phyloP scores from a whole-genome alignment of 2,113 vertebrate species.

The Oncorhynchus clarkii region DNA sequence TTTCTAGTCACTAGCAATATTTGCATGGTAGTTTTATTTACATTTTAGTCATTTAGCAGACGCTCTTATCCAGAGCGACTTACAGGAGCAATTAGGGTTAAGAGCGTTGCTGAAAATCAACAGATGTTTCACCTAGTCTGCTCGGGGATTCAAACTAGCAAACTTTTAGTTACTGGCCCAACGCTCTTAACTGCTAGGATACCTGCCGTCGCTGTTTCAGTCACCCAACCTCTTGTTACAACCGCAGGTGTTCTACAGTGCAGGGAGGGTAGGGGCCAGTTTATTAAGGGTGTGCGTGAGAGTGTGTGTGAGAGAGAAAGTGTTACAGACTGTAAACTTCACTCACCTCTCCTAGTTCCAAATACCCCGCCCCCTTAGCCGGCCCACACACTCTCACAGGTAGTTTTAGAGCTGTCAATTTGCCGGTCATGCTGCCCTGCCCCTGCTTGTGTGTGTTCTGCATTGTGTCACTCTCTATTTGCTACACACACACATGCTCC shows the following conservation, averaged over 20 bases:
- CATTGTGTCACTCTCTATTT: conserved; percentile 62
- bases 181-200: too few species aligned
- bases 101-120: too few species aligned
- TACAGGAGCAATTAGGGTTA: too few species aligned
- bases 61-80: too few species aligned
- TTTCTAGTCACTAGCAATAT: conserved; percentile 49
- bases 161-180: too few species aligned
- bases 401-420: conserved; percentile 81
- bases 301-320: conserved; percentile 54
- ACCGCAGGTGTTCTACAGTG: conserved; percentile 66
- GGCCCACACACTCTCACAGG: conserved; percentile 78
- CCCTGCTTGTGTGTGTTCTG: conserved; percentile 36
- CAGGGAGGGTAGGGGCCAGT: conserved; percentile 43
- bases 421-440: conserved; percentile 26
- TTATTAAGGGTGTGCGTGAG: conserved; percentile 68
- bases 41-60: too few species aligned
- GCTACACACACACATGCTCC: conserved; percentile 53
- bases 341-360: conserved; percentile 72
- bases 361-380: conserved; percentile 72
- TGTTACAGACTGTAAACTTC: conserved; percentile 78
- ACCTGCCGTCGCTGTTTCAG: conserved; percentile 24
- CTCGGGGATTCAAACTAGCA: too few species aligned
- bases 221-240: conserved; percentile 64
- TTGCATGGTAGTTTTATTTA: conserved; percentile 35
- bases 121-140: too few species aligned